Evolutionary conservation across 2,888 invertebrate species (phyloP).

Genomic region (Synergus gifuensis): DNA sequence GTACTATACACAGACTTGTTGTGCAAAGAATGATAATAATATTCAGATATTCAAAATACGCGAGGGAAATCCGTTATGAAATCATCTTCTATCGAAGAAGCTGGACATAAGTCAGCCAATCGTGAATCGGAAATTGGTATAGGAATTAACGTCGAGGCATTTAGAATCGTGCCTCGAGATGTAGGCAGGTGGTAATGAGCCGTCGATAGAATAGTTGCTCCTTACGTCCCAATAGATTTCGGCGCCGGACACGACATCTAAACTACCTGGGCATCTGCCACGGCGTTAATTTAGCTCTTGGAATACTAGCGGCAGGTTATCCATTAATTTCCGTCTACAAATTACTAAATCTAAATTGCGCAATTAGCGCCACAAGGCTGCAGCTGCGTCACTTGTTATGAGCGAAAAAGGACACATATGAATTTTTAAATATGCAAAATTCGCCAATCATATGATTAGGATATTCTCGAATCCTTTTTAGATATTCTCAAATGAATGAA

Average conservation of each 20-base stretch:
- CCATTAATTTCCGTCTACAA: constrained; percentile 74
- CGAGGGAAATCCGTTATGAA: constrained; percentile 4
- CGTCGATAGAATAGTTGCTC: constrained; percentile 51
- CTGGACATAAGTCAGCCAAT: constrained; percentile 49
- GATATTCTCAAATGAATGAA: neutral
- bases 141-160: constrained; percentile 48
- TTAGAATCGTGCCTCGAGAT: constrained; percentile 45
- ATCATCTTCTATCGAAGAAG: constrained; percentile 15
- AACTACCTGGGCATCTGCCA: constrained; percentile 59
- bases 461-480: neutral
- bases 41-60: neutral
- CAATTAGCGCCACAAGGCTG: constrained; percentile 57
- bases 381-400: constrained; percentile 37
- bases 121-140: constrained; percentile 61
- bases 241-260: constrained; percentile 59
- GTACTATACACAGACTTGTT: neutral
- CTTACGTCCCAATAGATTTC: constrained; percentile 56
- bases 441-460: too few species aligned
- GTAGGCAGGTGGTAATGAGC: constrained; percentile 48
- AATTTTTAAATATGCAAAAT: constrained; percentile 8
- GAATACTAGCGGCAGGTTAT: constrained; percentile 59
- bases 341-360: constrained; percentile 75
- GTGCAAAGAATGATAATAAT: neutral
- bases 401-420: constrained; percentile 3
- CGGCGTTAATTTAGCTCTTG: constrained; percentile 68